Percentiles rank a stretch among this genome's conserved stretches.
phyloP scores from a whole-genome alignment of 2,797 vertebrate genomes.

The Steatocranus sp. region DNA sequence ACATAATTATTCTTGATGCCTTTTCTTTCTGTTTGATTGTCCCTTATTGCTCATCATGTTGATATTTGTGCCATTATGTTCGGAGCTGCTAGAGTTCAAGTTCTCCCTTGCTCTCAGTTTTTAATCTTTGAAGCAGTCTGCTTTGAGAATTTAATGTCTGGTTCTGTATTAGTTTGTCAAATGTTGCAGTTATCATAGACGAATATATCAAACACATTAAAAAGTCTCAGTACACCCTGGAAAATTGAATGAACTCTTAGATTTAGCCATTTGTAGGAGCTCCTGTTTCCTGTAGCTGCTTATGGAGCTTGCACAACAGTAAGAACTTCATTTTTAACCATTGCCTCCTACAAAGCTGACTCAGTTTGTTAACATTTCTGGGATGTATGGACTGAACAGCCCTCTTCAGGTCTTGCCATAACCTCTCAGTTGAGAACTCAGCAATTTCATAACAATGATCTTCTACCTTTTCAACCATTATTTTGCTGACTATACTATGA shows the following conservation, averaged over 20 bases:
- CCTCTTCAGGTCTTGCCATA: neutral
- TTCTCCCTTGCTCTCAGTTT: neutral
- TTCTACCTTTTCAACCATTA: neutral
- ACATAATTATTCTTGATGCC: neutral
- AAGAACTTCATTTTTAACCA: neutral
- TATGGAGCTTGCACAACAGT: neutral
- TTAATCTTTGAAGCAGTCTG: neutral
- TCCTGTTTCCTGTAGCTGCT: neutral
- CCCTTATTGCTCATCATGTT: neutral
- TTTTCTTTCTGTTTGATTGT: neutral
- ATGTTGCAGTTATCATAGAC: neutral
- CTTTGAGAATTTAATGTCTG: neutral
- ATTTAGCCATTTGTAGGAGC: neutral
- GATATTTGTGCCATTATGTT: neutral
- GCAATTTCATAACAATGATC: neutral
- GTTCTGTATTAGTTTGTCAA: neutral
- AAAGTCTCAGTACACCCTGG: neutral
- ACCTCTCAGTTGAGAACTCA: neutral
- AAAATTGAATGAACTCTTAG: neutral
- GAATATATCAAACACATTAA: neutral
- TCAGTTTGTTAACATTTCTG: neutral
- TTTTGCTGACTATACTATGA: neutral
- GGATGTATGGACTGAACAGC: neutral
- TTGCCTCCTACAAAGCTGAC: neutral
- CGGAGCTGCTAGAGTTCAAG: neutral